A percentile compares a stretch with the other conserved stretches of the same genome.
Evolutionary conservation across 2,113 vertebrate genomes (phyloP).

Genomic region (Bos taurus): DNA sequence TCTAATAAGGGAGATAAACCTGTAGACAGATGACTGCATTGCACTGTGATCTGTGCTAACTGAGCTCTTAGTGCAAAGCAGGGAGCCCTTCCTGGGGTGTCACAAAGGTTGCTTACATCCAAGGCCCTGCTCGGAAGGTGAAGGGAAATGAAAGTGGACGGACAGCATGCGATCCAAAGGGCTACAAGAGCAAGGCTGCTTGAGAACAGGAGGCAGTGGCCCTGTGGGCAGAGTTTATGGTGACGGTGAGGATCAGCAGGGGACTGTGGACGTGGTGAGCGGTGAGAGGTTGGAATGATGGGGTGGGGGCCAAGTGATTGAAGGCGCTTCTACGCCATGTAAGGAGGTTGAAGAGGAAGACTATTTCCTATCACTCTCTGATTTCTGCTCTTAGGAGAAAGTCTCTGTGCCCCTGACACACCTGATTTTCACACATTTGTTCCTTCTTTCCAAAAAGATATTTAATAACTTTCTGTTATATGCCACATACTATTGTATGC

Average conservation of each 20-base stretch:
- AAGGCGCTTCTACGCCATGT: background rate
- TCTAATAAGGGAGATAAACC: background rate
- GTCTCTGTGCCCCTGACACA: background rate
- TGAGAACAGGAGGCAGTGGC: background rate
- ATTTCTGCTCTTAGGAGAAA: background rate
- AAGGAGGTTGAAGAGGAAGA: background rate
- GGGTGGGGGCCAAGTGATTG: background rate
- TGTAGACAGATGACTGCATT: background rate
- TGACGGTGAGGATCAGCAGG: background rate
- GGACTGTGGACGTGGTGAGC: background rate
- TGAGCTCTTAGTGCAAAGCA: fast-evolving
- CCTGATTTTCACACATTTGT: background rate
- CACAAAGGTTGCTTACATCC: background rate
- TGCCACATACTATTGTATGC: background rate
- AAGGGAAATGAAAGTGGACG: background rate
- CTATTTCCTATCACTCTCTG: background rate
- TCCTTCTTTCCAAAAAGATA: background rate
- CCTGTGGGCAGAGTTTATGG: background rate
- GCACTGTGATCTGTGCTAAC: background rate
- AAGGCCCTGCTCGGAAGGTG: background rate
- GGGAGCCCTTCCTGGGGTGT: background rate
- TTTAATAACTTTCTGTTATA: background rate
- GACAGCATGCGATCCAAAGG: background rate
- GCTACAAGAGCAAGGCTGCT: background rate
- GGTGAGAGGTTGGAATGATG: background rate